Evolutionary conservation across 2,888 invertebrate genomes (phyloP).

Genomic region (Oligia latruncula): DNA sequence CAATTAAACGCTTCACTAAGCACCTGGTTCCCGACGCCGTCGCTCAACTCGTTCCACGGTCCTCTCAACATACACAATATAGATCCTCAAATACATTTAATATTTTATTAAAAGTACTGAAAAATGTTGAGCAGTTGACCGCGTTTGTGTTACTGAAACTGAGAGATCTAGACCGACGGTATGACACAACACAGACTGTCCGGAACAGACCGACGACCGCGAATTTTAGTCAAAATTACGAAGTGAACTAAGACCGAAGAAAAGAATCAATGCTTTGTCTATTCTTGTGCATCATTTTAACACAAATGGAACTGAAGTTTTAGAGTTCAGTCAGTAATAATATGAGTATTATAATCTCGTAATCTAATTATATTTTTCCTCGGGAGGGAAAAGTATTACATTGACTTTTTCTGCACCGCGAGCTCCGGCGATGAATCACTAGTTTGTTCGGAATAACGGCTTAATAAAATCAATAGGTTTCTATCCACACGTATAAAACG

Average conservation of each 20-base stretch:
- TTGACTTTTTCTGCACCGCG: slow-evolving; percentile 39
- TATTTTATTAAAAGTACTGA: slow-evolving; percentile 68
- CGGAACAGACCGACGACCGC: slow-evolving; percentile 48
- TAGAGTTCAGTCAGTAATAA: slow-evolving; percentile 21
- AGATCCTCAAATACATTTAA: slow-evolving; percentile 83
- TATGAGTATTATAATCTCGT: slow-evolving; percentile 31
- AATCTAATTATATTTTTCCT: slow-evolving; percentile 51
- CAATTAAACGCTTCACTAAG: slow-evolving; percentile 52
- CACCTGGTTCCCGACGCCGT: slow-evolving; percentile 76
- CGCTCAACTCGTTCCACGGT: slow-evolving; percentile 77
- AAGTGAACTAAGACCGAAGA: slow-evolving; percentile 28
- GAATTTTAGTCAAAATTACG: slow-evolving; percentile 43
- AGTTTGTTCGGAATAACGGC: slow-evolving; percentile 48
- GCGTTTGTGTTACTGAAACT: slow-evolving; percentile 65
- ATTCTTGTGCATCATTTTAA: slow-evolving; percentile 24
- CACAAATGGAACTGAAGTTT: slow-evolving; percentile 27
- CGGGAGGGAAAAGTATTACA: slow-evolving; percentile 34
- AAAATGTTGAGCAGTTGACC: slow-evolving; percentile 59
- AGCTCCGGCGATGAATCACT: slow-evolving; percentile 53
- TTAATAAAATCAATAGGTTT: slow-evolving; percentile 60
- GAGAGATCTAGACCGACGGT: slow-evolving; percentile 54
- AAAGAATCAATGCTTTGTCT: slow-evolving; percentile 42
- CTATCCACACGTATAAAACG: slow-evolving; percentile 41
- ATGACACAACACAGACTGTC: slow-evolving; percentile 49
- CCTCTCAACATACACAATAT: slow-evolving; percentile 78